phyloP scores from a whole-genome alignment of 2,888 invertebrate genomes.

The Petrophora chlorosata region DNA sequence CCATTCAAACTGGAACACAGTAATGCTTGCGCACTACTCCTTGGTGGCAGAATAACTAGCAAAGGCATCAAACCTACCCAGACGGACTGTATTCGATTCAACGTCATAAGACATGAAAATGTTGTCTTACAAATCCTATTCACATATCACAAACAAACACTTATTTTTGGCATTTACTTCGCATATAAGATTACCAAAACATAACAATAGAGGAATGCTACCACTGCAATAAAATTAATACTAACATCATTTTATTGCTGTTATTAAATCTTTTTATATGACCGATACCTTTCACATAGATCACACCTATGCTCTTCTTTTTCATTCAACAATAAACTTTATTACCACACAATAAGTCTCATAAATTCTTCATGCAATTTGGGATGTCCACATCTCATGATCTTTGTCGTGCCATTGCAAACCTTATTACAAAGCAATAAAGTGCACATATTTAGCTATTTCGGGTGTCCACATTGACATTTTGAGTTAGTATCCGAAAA shows the following conservation, averaged over 20 bases:
- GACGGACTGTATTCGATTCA: too few species aligned
- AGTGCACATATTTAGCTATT: slow-evolving; percentile 13
- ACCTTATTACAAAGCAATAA: slow-evolving; percentile 20
- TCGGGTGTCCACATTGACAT: slow-evolving; percentile 32
- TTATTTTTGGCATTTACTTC: too few species aligned
- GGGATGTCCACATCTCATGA: not conserved
- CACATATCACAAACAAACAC: too few species aligned
- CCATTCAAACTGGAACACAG: too few species aligned
- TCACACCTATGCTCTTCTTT: slow-evolving; percentile 11
- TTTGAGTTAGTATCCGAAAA: slow-evolving; percentile 34
- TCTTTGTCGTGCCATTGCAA: not conserved
- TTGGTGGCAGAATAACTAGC: too few species aligned
- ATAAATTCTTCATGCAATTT: not conserved
- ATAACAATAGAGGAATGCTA: slow-evolving; percentile 15
- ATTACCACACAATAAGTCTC: slow-evolving; percentile 17
- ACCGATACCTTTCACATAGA: slow-evolving; percentile 25
- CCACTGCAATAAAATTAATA: slow-evolving; percentile 18
- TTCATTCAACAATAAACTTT: slow-evolving; percentile 18
- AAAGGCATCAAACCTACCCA: too few species aligned
- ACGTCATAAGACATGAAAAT: too few species aligned
- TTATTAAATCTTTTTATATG: slow-evolving; percentile 16
- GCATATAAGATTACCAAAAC: slow-evolving; percentile 11
- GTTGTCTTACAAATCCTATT: too few species aligned
- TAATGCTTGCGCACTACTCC: too few species aligned
- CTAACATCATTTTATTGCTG: slow-evolving; percentile 18